phyloP scores from a whole-genome alignment of 2,888 invertebrate genomes.

The Cybosia mesomella region DNA sequence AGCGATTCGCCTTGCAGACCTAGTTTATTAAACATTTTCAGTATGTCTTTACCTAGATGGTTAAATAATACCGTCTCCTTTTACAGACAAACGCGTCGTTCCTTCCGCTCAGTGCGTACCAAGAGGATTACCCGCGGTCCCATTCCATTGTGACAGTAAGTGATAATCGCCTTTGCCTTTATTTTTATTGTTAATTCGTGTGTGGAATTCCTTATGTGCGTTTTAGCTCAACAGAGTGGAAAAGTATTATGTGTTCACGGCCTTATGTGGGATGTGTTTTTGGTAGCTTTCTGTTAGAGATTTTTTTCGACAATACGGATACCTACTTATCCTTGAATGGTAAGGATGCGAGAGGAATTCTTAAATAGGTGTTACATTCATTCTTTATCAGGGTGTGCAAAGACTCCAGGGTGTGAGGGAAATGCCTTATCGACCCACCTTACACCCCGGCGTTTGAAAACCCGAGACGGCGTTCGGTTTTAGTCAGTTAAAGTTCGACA shows the following conservation, averaged over 20 bases:
- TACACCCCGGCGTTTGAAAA: too few species aligned
- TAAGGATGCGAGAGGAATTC: conserved; percentile 20
- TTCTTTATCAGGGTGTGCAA: neutral
- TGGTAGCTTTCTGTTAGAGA: conserved; percentile 14
- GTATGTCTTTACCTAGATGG: too few species aligned
- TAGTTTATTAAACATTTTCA: too few species aligned
- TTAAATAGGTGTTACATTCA: conserved; percentile 17
- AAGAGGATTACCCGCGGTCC: conserved; percentile 48
- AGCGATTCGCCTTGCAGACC: too few species aligned
- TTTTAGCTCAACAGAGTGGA: conserved; percentile 45
- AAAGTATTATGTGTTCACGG: conserved; percentile 38
- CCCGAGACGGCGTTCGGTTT: too few species aligned
- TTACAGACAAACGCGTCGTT: conserved; percentile 33
- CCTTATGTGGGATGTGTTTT: conserved; percentile 32
- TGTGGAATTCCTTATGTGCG: conserved; percentile 55
- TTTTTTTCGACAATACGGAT: conserved; percentile 19
- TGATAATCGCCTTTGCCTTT: conserved; percentile 53
- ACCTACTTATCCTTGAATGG: conserved; percentile 9
- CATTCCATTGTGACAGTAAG: conserved; percentile 44
- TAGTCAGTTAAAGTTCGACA: too few species aligned
- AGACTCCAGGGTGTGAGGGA: neutral
- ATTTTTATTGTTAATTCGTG: conserved; percentile 57
- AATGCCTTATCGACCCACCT: too few species aligned
- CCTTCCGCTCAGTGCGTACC: conserved; percentile 46
- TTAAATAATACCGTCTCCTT: neutral